Evolutionary conservation across 2,113 vertebrate species (phyloP), one percentile per base, ranked within the genome.

Genomic region (Anoplopoma fimbria): DNA sequence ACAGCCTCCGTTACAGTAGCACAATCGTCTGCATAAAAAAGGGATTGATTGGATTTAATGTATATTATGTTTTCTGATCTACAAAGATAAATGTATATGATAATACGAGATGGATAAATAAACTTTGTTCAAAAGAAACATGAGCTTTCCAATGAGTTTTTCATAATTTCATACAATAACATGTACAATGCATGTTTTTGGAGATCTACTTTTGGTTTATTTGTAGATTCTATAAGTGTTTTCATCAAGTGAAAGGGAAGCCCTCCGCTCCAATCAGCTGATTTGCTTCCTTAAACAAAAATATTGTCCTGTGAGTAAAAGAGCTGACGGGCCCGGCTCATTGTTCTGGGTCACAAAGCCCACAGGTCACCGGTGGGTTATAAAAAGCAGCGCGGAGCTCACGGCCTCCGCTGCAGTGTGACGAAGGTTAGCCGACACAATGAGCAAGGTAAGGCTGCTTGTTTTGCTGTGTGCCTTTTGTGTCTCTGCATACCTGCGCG

Each of bases 391-490:
- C 42, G 2, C 15, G 83, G 62, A 51, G 53, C 69, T 21, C 76
- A 34, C 38, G 17, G 51, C 49, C 36, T 38, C 63, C 14, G 84
- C 73, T 70, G 34, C 77, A 91, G 81, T 21, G 69, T 40, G 77
- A 91, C 79, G 17, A 88, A 75, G 84, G 58, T 65, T 68, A 87
- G 79, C 81, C 42, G 38, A 63, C 87, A 93, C 84, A 84, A 94
- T 94, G 93, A 91, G 91, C 0, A 95, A 94, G 93, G 93, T 94
- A 92, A 91, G 91, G 79, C 62, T 81, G 58, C 55, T 74, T n/a
- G 49, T 86, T 83, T 61, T 25, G 57, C 51, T 74, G 4, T 51
- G 36, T 68, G 42, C 73, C 15, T 75, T 76, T 80, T 77, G 82
- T 67, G 76, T 57, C n/a, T 78, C 60, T 36, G 62, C 62, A 25